Evolutionary conservation across 1,140 invertebrate genomes (phyloP).

Genomic region (Conopomorpha cramerella): DNA sequence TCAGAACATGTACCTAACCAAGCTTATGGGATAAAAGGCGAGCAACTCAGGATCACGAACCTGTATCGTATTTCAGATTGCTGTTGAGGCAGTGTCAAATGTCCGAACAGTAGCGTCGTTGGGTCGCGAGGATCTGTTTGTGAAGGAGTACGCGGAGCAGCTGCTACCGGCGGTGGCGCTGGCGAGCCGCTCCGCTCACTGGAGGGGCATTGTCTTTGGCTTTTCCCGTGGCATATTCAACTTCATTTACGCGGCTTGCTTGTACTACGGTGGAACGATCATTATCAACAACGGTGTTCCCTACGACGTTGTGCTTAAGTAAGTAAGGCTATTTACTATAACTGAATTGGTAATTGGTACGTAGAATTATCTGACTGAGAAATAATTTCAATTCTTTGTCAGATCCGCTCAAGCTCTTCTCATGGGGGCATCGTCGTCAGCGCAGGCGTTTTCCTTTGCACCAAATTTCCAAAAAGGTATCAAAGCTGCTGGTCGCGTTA

Average conservation of each 20-base stretch:
- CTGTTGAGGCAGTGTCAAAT: slow-evolving; percentile 79
- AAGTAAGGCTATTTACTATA: too few relatives aligned
- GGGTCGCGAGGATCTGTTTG: slow-evolving; percentile 70
- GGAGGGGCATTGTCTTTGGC: slow-evolving; percentile 71
- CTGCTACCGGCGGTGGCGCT: slow-evolving; percentile 58
- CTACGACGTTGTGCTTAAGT: slow-evolving; percentile 74
- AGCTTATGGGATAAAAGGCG: too few relatives aligned
- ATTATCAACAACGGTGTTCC: slow-evolving; percentile 65
- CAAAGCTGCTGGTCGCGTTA: slow-evolving; percentile 63
- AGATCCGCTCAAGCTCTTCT: slow-evolving; percentile 76
- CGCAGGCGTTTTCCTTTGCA: slow-evolving; percentile 73
- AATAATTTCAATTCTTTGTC: slow-evolving; percentile 9
- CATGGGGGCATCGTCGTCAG: slow-evolving; percentile 77
- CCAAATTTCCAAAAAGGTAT: slow-evolving; percentile 73
- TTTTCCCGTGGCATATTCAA: slow-evolving; percentile 75
- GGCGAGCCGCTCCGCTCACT: slow-evolving; percentile 62
- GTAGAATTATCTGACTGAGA: too few relatives aligned
- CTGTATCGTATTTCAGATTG: slow-evolving; percentile 70
- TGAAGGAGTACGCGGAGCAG: slow-evolving; percentile 63
- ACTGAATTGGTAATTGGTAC: too few relatives aligned
- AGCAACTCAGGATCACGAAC: too few relatives aligned
- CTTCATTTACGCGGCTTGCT: slow-evolving; percentile 73
- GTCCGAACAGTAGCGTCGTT: slow-evolving; percentile 80
- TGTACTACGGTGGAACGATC: slow-evolving; percentile 75
- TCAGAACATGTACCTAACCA: too few relatives aligned